phyloP scores from a whole-genome alignment of 2,113 vertebrate species.

The Elephantulus edwardii region DNA sequence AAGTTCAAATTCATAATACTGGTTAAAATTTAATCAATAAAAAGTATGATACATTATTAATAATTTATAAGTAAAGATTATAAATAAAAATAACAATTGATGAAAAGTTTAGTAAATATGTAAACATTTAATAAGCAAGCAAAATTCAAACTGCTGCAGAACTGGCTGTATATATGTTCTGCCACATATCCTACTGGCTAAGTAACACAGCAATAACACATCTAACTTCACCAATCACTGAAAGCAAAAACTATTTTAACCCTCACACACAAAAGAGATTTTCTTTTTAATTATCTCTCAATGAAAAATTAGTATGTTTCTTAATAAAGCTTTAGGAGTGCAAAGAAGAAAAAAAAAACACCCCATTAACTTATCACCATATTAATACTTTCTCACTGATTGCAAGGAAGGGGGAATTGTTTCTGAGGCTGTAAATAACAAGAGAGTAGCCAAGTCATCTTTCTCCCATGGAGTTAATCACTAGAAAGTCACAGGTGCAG shows the following conservation, averaged over 20 bases:
- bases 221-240: not conserved
- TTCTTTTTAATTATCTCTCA: constrained; percentile 24
- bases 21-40: not conserved
- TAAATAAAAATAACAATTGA: not conserved
- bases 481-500: too few relatives aligned
- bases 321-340: constrained; percentile 6
- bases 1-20: constrained; percentile 13
- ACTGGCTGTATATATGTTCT: not conserved
- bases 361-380: not conserved
- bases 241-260: constrained; percentile 8
- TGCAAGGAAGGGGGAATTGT: too few relatives aligned
- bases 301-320: constrained; percentile 5
- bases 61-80: not conserved
- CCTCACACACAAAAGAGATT: not conserved
- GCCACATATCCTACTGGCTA: not conserved
- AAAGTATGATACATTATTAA: not conserved
- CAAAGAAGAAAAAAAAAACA: not conserved
- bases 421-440: too few relatives aligned
- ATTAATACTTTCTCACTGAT: too few relatives aligned
- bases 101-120: too few relatives aligned
- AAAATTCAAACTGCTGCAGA: constrained; percentile 17
- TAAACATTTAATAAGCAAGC: too few relatives aligned
- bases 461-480: too few relatives aligned
- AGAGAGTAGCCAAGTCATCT: too few relatives aligned
- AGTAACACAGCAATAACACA: not conserved